Evolutionary conservation across 2,113 vertebrate species (phyloP).

Genomic region (Platycercus adscitus): DNA sequence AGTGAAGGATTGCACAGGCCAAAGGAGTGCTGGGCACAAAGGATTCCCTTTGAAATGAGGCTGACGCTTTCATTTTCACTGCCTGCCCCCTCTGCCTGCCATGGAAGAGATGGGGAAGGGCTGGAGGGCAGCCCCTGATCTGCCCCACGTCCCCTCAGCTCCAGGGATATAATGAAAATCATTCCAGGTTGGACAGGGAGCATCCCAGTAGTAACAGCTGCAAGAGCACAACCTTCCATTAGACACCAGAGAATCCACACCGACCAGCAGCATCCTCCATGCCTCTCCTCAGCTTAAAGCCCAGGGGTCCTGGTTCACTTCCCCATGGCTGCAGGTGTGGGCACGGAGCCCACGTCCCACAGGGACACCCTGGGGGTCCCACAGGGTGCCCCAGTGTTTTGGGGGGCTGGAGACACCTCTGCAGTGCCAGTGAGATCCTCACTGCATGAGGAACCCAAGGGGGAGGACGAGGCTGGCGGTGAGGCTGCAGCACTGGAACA

Average conservation of each 20-base stretch:
- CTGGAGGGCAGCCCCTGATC: neutral
- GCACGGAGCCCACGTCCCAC: neutral
- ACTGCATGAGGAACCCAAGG: neutral
- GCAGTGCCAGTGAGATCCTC: neutral
- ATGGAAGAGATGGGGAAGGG: neutral
- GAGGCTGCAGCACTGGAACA: neutral
- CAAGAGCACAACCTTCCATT: neutral
- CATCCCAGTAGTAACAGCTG: neutral
- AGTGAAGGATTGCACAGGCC: accelerated
- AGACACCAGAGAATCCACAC: neutral
- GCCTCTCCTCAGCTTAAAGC: neutral
- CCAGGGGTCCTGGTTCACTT: neutral
- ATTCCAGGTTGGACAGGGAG: neutral
- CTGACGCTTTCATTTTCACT: neutral
- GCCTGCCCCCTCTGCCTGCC: accelerated
- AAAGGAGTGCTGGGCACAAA: neutral
- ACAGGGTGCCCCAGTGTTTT: accelerated
- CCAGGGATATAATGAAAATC: neutral
- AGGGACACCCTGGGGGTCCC: neutral
- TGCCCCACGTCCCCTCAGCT: neutral
- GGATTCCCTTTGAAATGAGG: neutral
- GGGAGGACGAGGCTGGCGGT: neutral
- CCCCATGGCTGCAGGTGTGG: accelerated
- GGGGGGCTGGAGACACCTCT: neutral
- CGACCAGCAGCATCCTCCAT: neutral